Base-by-base conservation (phyloP, 2,113 vertebrate genomes). In the Siniperca knerii region DNA sequence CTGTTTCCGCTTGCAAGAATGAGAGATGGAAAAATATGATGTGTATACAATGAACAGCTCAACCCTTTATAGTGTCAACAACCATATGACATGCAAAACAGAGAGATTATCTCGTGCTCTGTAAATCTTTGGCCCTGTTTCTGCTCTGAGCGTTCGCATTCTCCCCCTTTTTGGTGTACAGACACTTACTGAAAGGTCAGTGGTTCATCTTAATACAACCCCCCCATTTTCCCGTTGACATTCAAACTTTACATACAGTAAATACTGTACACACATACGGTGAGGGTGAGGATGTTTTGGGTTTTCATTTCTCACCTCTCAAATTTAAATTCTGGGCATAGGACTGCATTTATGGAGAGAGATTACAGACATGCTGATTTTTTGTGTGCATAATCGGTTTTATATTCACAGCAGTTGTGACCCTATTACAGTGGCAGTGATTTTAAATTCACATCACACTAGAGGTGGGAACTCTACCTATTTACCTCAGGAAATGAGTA, bases 71-170 rank as follows among this genome's bases (percentile, higher is more conserved):
- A 57, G 67, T 80, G 90, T 90, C 86, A 93, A 93, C 88, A 81
- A 88, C 81, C 82, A 76, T 55, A 81, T 68, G 77, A 62, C 72
- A 89, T 91, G 89, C 75, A 88, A 89, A 90, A 86, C 25, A 6
- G 71, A 77, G 78, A 44, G 64, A 68, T 79, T 85, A 68, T 82
- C 83, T 75, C 77, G 61, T 44, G 61, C 62, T 80, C 65, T 61
- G 82, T 72, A 91, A 92, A 92, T 92, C 88, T 94, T 92, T 87
- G 83, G 48, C 42, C 69, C 48, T 15, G 77, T 81, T 76, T 55
- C 77, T 57, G 68, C 69, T 84, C 60, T n/a, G 25, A 78, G 64
- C 25, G 13, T 65, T 78, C 46, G 6, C 60, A n/a, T 72, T 64
- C 79, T 12, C 72, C 54, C 33, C 57, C 58, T 82, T 58, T 75